These are phyloP conservation scores for Diarsia brunnea DNA, from an alignment of 2,888 invertebrate species.

Conservation along the genomic window DNA sequence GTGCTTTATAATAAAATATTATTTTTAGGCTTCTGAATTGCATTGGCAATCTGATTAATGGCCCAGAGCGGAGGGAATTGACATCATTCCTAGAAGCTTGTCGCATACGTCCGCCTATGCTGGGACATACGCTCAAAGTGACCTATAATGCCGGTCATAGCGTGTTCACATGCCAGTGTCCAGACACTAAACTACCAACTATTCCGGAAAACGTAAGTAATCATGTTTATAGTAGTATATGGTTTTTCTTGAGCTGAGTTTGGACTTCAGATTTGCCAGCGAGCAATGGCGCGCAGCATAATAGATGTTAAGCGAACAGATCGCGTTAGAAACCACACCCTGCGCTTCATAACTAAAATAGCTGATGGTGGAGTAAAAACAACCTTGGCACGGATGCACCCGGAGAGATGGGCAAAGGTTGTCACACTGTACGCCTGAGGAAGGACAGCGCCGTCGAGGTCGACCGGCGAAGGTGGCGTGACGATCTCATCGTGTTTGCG, in stretches of 20 bases:
- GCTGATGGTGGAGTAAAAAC: no score
- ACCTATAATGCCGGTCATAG: conserved; percentile 84
- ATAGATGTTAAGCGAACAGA: no score
- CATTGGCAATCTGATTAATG: conserved; percentile 94
- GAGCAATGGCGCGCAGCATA: no score
- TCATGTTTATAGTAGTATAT: background rate
- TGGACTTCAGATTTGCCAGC: no score
- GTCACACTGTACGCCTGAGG: no score
- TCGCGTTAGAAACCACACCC: no score
- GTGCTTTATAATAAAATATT: conserved; percentile 4
- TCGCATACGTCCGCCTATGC: conserved; percentile 84
- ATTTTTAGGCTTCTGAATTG: conserved; percentile 94
- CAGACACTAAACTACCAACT: conserved; percentile 96
- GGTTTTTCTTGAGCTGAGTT: background rate
- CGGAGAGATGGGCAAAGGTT: no score
- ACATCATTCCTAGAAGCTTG: conserved; percentile 84
- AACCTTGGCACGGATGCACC: no score
- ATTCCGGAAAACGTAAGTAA: conserved; percentile 98
- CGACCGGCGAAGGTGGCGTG: no score
- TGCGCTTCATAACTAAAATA: no score
- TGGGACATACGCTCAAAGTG: conserved; percentile 84
- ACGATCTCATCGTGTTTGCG: no score
- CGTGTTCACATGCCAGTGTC: conserved; percentile 92
- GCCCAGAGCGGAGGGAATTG: conserved; percentile 81
- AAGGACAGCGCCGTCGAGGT: no score